Conservation (phyloP, 2,888 invertebrate genomes). For the Thereva unica region DNA sequence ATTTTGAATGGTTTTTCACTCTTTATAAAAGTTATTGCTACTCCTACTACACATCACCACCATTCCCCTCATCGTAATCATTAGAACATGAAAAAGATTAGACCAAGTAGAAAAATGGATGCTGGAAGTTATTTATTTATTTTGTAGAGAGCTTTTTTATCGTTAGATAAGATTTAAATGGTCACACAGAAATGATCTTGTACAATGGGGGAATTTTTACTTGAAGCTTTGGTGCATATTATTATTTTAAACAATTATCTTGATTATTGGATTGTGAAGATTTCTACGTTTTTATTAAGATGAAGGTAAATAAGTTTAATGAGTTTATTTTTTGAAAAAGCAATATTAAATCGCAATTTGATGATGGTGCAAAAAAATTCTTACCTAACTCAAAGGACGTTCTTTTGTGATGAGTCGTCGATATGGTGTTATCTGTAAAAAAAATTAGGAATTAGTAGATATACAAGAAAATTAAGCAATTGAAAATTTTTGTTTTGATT, state of each 20-base stretch:
- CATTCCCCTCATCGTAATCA: too few species aligned
- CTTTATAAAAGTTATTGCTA: too few species aligned
- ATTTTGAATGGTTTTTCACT: constrained; percentile 39
- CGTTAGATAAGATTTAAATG: too few species aligned
- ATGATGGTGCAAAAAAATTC: not conserved
- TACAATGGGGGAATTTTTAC: too few species aligned
- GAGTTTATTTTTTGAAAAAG: constrained; percentile 3
- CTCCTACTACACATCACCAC: too few species aligned
- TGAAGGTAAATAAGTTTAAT: not conserved
- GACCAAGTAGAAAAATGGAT: too few species aligned
- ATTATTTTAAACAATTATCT: constrained; percentile 27
- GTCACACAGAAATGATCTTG: too few species aligned
- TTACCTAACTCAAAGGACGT: constrained; percentile 30
- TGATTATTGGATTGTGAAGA: constrained; percentile 26
- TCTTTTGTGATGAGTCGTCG: constrained; percentile 17
- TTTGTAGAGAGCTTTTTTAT: too few species aligned
- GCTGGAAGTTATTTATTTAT: too few species aligned
- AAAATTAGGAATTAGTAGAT: constrained; percentile 8
- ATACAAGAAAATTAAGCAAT: not conserved
- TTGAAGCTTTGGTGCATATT: constrained; percentile 5
- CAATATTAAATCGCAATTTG: not conserved
- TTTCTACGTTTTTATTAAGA: not conserved
- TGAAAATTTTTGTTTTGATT: too few species aligned
- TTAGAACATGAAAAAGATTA: too few species aligned
- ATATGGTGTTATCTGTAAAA: constrained; percentile 28